Base-by-base conservation (phyloP, 2,888 invertebrate species). In the Eremobia ochroleuca region DNA sequence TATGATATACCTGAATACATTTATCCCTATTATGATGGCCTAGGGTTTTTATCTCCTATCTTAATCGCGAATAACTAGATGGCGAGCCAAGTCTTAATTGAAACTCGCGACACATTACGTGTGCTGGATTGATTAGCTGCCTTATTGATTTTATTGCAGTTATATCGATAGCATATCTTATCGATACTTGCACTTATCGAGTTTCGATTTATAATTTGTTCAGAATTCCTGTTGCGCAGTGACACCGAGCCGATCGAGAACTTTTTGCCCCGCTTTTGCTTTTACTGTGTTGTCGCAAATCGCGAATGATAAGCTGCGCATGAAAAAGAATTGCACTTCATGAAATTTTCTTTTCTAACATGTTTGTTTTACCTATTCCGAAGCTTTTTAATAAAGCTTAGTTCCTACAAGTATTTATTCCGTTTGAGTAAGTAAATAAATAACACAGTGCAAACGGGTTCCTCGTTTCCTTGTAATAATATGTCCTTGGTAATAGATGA, bases 1-100 rank as follows among this genome's bases (percentile, higher is more conserved):
- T 80, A 88, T 81, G 83, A 85, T 87, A 86, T 81, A 83, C 74
- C 75, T 81, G 83, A 80, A 87, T 88, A 85, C 78, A 86, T 83
- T 85, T 80, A 88, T 87, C 75, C 81, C 85, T 88, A 87, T 85
- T 87, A 87, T 81, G 88, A 85, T 87, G 79, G 77, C 72, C 69
- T 64, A 77, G 40, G 61, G 70, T 85, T 87, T 87, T 87, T 88
- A 88, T 88, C 87, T 81, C 5, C 37, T 68, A 81, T 87, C 76
- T 85, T 72, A 85, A 82, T 79, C 76, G 79, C 68, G 18, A 79
- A 86, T 76, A 87, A 78, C 83, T 78, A 79, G 86, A 81, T 82
- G 71, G 72, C 72, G 76, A 79, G 81, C 74, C 82, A 83, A 77
- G 81, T 87, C 81, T 82, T 88, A 87, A 88, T 88, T 88, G 87